Evolutionary conservation across 2,888 invertebrate species (phyloP).

Genomic region (Acronicta psi): DNA sequence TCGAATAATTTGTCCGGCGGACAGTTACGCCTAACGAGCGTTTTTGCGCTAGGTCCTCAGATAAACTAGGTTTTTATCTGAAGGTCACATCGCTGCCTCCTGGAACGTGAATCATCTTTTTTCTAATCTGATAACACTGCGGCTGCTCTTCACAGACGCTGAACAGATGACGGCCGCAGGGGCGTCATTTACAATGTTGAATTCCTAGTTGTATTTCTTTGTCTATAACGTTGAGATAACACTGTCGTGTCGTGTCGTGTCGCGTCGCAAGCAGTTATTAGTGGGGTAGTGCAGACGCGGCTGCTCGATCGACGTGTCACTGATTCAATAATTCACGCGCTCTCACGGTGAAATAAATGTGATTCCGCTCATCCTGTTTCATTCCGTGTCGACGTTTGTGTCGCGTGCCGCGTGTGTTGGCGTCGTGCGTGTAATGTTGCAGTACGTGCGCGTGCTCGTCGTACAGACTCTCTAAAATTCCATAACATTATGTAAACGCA

Average conservation of each 20-base stretch:
- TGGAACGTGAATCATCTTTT: slow-evolving; percentile 34
- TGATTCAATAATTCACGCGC: slow-evolving; percentile 55
- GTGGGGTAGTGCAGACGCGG: neutral
- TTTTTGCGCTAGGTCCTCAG: slow-evolving; percentile 44
- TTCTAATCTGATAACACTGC: slow-evolving; percentile 23
- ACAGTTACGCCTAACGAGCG: slow-evolving; percentile 45
- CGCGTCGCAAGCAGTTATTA: no score
- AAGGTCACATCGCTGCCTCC: slow-evolving; percentile 9
- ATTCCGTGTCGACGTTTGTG: slow-evolving; percentile 46
- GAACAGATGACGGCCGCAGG: slow-evolving; percentile 14
- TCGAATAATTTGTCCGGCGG: slow-evolving; percentile 14
- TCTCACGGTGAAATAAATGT: slow-evolving; percentile 55
- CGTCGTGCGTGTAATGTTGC: slow-evolving; percentile 49
- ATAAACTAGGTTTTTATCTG: slow-evolving; percentile 27
- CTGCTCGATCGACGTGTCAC: slow-evolving; percentile 17
- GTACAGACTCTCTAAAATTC: slow-evolving; percentile 53
- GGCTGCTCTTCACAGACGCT: slow-evolving; percentile 11
- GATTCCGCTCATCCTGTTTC: slow-evolving; percentile 54
- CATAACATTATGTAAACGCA: slow-evolving; percentile 70
- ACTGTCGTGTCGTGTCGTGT: neutral
- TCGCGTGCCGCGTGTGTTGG: slow-evolving; percentile 32
- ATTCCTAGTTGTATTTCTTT: slow-evolving; percentile 4
- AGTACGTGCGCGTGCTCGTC: slow-evolving; percentile 24
- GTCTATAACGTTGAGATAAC: neutral
- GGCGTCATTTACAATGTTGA: slow-evolving; percentile 1